These are phyloP conservation scores for Pandemis heparana DNA, from an alignment of 2,888 invertebrate genomes.

Conservation along the genomic window DNA sequence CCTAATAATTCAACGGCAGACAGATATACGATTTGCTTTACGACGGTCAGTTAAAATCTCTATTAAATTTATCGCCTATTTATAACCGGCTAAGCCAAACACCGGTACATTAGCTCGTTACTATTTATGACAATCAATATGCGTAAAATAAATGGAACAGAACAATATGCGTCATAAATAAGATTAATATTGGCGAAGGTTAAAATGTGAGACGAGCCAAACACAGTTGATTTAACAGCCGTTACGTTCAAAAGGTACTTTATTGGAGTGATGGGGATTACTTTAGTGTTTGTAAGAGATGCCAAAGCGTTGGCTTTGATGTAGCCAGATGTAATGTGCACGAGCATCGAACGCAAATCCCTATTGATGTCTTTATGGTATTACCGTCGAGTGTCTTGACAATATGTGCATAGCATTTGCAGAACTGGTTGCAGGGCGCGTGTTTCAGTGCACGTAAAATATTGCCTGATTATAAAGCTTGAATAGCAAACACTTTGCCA, in stretches of 20 bases:
- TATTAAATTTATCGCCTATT: constrained; percentile 37
- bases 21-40: constrained; percentile 30
- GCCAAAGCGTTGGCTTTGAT: constrained; percentile 74
- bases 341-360: constrained; percentile 64
- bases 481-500: constrained; percentile 24
- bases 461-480: constrained; percentile 18
- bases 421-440: constrained; percentile 12
- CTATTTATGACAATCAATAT: constrained; percentile 40
- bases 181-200: constrained; percentile 61
- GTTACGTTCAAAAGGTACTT: constrained; percentile 28
- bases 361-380: constrained; percentile 70
- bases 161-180: constrained; percentile 60
- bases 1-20: constrained; percentile 27
- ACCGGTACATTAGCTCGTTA: constrained; percentile 35
- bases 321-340: constrained; percentile 58
- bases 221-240: constrained; percentile 27
- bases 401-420: constrained; percentile 50
- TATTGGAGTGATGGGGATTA: constrained; percentile 44
- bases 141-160: constrained; percentile 59
- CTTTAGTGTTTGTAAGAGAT: constrained; percentile 64
- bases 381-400: constrained; percentile 51
- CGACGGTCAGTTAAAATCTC: constrained; percentile 27
- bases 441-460: constrained; percentile 36
- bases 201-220: constrained; percentile 51
- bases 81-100: constrained; percentile 35